Conservation (phyloP, 2,113 vertebrate genomes). For the Ardeotis arabs region DNA sequence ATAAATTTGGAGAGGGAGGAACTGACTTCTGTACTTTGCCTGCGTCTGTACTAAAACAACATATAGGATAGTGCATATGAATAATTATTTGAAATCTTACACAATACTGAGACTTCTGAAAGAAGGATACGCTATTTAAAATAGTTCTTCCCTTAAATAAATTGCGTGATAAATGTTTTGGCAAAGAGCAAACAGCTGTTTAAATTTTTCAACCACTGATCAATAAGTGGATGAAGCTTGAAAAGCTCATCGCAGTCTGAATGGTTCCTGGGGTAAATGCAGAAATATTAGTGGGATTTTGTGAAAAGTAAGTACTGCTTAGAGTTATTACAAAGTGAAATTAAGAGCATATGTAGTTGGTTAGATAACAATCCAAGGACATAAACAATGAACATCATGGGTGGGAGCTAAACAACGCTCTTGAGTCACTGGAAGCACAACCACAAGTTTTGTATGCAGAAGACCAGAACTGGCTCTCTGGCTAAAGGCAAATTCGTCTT, state of each 20-base stretch:
- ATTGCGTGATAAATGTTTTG: conserved; percentile 9
- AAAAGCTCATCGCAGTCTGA: background rate
- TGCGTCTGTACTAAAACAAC: background rate
- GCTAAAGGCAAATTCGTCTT: background rate
- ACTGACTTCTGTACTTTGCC: background rate
- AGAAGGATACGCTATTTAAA: background rate
- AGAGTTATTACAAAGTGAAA: conserved; percentile 21
- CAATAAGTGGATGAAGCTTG: conserved; percentile 38
- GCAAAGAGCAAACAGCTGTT: background rate
- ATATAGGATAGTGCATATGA: background rate
- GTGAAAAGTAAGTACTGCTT: background rate
- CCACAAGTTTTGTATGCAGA: background rate
- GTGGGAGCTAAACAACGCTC: conserved; percentile 16
- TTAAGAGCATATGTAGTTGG: conserved; percentile 36
- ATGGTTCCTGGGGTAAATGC: background rate
- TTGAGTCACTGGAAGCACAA: background rate
- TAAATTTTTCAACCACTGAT: conserved; percentile 43
- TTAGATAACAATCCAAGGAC: conserved; percentile 27
- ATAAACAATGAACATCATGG: conserved; percentile 47
- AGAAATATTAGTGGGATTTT: background rate
- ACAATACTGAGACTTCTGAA: background rate
- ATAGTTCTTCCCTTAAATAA: background rate
- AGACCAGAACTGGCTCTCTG: background rate
- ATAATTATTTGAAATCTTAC: background rate
- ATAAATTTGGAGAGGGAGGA: background rate